phyloP scores from a whole-genome alignment of 2,113 vertebrate genomes.

The Nibea coibor region DNA sequence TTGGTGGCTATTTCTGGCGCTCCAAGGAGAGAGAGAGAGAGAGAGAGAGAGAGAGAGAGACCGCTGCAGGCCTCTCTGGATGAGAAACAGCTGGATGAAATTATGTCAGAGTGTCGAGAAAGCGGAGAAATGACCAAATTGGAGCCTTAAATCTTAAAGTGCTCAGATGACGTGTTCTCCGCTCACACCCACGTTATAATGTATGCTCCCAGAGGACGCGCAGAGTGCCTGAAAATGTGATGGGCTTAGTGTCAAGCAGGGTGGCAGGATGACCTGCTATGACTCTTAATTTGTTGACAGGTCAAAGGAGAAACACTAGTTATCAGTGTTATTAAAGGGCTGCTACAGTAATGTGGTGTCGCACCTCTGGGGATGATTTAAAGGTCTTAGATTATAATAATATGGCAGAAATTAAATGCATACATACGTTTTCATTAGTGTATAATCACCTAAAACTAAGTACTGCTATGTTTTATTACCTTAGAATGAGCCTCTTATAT shows the following conservation, averaged over 20 bases:
- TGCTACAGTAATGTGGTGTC: background rate
- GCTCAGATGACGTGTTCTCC: conserved; percentile 10
- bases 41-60: background rate
- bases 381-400: too few species aligned
- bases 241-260: conserved; percentile 1
- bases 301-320: background rate
- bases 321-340: background rate
- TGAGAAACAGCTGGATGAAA: conserved; percentile 56
- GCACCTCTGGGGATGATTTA: too few species aligned
- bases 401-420: too few species aligned
- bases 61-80: conserved; percentile 16
- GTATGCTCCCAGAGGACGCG: conserved; percentile 22
- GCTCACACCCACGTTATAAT: conserved; percentile 28
- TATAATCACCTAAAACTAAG: too few species aligned
- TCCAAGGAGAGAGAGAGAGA: conserved; percentile 1
- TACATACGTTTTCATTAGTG: too few species aligned
- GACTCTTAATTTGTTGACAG: background rate
- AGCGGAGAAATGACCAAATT: conserved; percentile 47
- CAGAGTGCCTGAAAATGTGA: conserved; percentile 3
- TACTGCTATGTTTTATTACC: too few species aligned
- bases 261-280: conserved; percentile 1
- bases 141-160: conserved; percentile 43
- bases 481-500: too few species aligned
- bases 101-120: conserved; percentile 43
- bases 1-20: conserved; percentile 44